Conservation (phyloP, 2,888 invertebrate genomes). For the Mechanitis messenoides region DNA sequence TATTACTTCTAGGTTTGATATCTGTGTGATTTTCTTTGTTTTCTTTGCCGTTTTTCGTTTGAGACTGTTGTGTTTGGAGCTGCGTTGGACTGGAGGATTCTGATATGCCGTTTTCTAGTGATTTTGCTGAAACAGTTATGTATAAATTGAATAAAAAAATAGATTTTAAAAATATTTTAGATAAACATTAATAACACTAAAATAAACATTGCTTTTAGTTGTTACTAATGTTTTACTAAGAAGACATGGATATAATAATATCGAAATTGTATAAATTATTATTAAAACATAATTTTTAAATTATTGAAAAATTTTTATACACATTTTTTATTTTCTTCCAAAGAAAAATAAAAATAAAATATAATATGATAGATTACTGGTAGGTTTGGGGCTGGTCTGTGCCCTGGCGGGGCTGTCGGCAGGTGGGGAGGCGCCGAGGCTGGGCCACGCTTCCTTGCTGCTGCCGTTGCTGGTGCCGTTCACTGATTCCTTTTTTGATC, state of each 20-base stretch:
- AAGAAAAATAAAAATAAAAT: too few species aligned
- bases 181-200: too few species aligned
- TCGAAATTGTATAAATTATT: too few species aligned
- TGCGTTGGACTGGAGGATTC: slow-evolving; percentile 70
- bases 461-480: slow-evolving; percentile 40
- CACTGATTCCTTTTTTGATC: slow-evolving; percentile 63
- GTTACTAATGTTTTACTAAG: too few species aligned
- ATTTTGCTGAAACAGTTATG: slow-evolving; percentile 52
- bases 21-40: slow-evolving; percentile 63
- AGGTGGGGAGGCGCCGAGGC: slow-evolving; percentile 78
- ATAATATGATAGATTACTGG: slow-evolving; percentile 10
- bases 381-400: slow-evolving; percentile 62
- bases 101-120: slow-evolving; percentile 74
- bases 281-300: too few species aligned
- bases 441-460: slow-evolving; percentile 85
- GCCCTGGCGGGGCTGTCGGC: slow-evolving; percentile 59
- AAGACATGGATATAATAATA: too few species aligned
- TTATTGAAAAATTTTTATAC: too few species aligned
- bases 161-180: too few species aligned
- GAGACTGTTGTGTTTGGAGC: slow-evolving; percentile 54
- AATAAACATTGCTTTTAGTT: too few species aligned
- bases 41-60: slow-evolving; percentile 69
- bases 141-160: too few species aligned
- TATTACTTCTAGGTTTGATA: slow-evolving; percentile 61
- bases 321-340: too few species aligned